Evolutionary conservation across 2,113 vertebrate species (phyloP).

Genomic region (Gambusia holbrooki): DNA sequence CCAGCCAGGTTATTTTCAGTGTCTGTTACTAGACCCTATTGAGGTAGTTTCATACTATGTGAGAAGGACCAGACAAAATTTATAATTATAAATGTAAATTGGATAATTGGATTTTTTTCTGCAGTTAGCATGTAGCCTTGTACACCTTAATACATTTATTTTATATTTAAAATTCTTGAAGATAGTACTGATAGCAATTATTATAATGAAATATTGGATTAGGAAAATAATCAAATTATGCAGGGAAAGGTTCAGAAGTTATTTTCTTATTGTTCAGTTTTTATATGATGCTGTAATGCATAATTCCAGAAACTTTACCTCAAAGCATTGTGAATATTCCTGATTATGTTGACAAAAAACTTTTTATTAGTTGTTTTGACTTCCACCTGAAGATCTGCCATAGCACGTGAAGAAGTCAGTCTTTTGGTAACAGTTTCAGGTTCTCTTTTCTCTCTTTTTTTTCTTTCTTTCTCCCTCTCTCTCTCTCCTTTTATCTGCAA

Average conservation of each 20-base stretch:
- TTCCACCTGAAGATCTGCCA: no score
- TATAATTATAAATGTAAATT: neutral
- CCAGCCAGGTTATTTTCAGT: constrained; percentile 66
- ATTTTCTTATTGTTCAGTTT: neutral
- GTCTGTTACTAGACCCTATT: constrained; percentile 59
- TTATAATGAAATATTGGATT: neutral
- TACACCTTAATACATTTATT: neutral
- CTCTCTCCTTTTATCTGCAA: neutral
- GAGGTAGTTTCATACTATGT: constrained; percentile 30
- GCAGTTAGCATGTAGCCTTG: neutral
- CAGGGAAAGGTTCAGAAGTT: neutral
- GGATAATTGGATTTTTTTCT: neutral
- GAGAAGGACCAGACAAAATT: neutral
- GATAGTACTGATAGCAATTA: no score
- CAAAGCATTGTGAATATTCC: no score
- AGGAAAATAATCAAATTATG: neutral
- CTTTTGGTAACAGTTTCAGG: no score
- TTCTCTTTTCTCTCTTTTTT: no score
- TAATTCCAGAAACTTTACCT: no score
- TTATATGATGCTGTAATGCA: neutral
- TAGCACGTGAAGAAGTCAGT: no score
- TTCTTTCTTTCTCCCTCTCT: neutral
- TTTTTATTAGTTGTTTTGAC: no score
- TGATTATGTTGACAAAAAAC: no score
- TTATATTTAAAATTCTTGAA: no score